Conservation (phyloP, 2,113 vertebrate species). For the Mohoua ochrocephala region DNA sequence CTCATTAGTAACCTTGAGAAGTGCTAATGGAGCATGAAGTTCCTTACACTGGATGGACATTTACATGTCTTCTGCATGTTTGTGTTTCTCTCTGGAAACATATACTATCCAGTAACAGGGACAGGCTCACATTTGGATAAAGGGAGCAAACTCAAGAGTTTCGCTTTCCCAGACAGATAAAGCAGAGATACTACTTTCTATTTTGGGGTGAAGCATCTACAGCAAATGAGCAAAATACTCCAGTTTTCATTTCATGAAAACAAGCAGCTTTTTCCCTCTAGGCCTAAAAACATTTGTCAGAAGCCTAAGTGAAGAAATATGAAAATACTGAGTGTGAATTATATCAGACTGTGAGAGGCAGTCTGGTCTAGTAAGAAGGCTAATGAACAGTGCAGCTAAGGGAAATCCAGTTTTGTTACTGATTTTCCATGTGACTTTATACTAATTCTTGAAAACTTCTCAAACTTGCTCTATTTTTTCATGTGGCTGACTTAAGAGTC, state of each 20-base stretch:
- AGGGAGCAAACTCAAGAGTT: background rate
- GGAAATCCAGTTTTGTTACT: background rate
- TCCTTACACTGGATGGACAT: background rate
- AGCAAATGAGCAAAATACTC: background rate
- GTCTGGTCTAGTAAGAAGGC: constrained; percentile 35
- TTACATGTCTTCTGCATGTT: background rate
- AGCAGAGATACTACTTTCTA: background rate
- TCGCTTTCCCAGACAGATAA: background rate
- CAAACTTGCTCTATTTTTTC: background rate
- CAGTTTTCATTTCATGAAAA: background rate
- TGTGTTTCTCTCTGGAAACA: background rate
- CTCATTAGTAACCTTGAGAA: background rate
- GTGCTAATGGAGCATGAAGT: background rate
- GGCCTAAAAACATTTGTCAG: constrained; percentile 42
- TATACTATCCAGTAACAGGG: background rate
- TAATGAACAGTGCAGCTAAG: background rate
- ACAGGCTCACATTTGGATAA: background rate
- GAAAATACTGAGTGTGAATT: constrained; percentile 28
- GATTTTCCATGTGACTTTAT: background rate
- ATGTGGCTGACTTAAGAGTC: background rate
- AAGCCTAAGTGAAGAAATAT: constrained; percentile 10
- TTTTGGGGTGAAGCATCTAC: background rate
- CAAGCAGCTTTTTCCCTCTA: constrained; percentile 45
- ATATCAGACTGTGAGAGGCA: constrained; percentile 31
- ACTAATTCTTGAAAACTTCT: background rate